Conservation (phyloP, 2,113 vertebrate genomes). For the Ahaetulla prasina region DNA sequence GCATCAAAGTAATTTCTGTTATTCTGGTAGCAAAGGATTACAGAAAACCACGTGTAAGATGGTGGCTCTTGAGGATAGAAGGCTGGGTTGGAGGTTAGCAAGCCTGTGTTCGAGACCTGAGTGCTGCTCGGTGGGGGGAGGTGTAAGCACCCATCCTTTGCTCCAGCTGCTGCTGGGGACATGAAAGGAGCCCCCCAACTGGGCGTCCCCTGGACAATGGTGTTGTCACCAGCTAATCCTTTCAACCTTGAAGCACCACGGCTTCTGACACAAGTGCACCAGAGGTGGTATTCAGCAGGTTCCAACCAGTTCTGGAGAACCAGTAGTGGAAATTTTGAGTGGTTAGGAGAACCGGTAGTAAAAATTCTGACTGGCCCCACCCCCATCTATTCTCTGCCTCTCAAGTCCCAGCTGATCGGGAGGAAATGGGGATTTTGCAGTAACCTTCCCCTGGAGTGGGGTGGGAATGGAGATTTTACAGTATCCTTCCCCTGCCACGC, state of each 20-base stretch:
- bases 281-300: no score
- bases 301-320: no score
- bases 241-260: background rate
- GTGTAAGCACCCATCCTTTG: background rate
- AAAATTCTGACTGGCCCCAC: no score
- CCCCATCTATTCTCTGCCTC: no score
- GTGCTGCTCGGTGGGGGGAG: background rate
- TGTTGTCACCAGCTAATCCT: background rate
- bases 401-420: no score
- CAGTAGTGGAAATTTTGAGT: no score
- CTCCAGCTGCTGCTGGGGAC: background rate
- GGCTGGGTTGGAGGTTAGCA: background rate
- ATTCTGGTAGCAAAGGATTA: background rate
- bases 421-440: no score
- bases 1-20: background rate
- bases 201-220: background rate
- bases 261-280: background rate
- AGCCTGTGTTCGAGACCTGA: background rate
- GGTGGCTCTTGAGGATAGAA: background rate
- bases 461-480: no score
- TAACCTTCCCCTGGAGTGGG: no score
- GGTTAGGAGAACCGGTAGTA: no score
- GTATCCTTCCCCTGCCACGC: no score
- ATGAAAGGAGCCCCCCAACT: background rate
- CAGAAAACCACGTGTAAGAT: background rate